Percentiles rank a stretch among this genome's conserved stretches.
Evolutionary conservation across 2,888 invertebrate species (phyloP).

Genomic region (Erebia epiphron): DNA sequence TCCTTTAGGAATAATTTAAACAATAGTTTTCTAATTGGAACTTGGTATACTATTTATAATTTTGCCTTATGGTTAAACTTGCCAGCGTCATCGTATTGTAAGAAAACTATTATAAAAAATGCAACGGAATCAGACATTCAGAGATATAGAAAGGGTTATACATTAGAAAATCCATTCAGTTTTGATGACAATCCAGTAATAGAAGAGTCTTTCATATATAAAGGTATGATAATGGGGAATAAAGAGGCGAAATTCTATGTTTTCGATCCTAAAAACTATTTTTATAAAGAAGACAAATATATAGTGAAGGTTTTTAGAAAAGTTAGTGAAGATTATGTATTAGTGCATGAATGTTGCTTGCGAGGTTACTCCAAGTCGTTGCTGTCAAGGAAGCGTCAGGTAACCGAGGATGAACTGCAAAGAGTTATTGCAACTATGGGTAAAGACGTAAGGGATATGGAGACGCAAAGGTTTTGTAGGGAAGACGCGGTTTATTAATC

Average conservation of each 20-base stretch:
- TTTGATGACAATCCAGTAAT: slow-evolving; percentile 5
- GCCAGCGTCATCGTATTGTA: neutral
- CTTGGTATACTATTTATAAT: slow-evolving; percentile 14
- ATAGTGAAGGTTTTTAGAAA: slow-evolving; percentile 10
- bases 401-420: neutral
- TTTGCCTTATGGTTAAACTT: slow-evolving; percentile 6
- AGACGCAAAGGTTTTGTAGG: slow-evolving; percentile 4
- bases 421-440: neutral
- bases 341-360: slow-evolving; percentile 1
- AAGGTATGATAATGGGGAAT: slow-evolving; percentile 11
- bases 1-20: neutral
- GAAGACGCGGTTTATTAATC: neutral
- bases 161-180: slow-evolving; percentile 3
- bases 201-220: neutral
- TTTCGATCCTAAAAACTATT: slow-evolving; percentile 8
- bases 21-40: slow-evolving; percentile 22
- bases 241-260: slow-evolving; percentile 8
- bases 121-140: neutral
- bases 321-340: slow-evolving; percentile 10
- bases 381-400: neutral
- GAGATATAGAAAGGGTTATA: slow-evolving; percentile 4
- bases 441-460: neutral
- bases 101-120: slow-evolving; percentile 7
- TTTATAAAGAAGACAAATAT: slow-evolving; percentile 11
- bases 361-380: neutral